These are phyloP conservation scores for Notolabrus celidotus DNA, from an alignment of 2,797 vertebrate genomes.

Conservation along the genomic window DNA sequence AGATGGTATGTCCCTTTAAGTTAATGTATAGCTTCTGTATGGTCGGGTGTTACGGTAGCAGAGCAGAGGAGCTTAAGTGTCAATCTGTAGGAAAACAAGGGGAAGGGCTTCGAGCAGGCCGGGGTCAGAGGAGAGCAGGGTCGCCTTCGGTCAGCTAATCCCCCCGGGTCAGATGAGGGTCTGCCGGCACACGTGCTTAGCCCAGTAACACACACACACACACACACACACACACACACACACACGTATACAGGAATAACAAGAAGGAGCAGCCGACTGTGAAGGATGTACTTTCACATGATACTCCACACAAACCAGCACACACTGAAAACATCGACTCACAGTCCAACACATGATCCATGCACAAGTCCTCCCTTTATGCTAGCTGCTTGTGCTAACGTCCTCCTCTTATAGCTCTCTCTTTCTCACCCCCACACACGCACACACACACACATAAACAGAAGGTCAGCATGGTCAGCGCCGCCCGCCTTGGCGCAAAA, in stretches of 20 bases:
- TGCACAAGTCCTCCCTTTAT: background rate
- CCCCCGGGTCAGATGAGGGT: constrained; percentile 47
- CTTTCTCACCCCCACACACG: background rate
- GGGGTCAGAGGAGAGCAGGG: constrained; percentile 16
- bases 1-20: background rate
- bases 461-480: constrained; percentile 33
- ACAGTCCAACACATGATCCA: constrained; percentile 1
- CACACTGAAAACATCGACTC: constrained; percentile 33
- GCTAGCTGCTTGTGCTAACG: constrained; percentile 17
- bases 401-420: constrained; percentile 14
- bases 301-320: constrained; percentile 22
- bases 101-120: constrained; percentile 11
- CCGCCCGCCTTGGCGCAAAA: constrained; percentile 45
- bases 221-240: constrained; percentile 12
- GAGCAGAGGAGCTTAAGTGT: constrained; percentile 13
- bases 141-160: constrained; percentile 47
- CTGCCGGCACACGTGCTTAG: constrained; percentile 16
- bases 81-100: constrained; percentile 24
- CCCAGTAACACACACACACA: constrained; percentile 24
- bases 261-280: constrained; percentile 28
- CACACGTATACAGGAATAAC: background rate
- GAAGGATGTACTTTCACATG: constrained; percentile 41
- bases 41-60: constrained; percentile 3
- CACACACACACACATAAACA: constrained; percentile 17
- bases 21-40: background rate